phyloP scores from a whole-genome alignment of 2,888 invertebrate species.

The Panzeria rudis region DNA sequence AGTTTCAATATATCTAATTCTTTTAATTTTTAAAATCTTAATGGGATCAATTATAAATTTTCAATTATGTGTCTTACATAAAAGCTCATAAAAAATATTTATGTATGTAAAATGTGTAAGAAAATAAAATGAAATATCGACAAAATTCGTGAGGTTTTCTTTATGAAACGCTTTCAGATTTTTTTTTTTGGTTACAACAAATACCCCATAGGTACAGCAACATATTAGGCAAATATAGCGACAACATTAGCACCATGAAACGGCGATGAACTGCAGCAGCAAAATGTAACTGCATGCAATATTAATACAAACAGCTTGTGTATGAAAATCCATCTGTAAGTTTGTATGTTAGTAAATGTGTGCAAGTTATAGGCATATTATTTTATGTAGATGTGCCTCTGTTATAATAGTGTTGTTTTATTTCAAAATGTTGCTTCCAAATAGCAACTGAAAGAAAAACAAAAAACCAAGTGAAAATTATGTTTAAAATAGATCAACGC shows the following conservation, averaged over 20 bases:
- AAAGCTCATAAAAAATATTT: too few relatives aligned
- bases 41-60: too few relatives aligned
- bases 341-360: background rate
- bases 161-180: conserved; percentile 51
- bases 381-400: too few relatives aligned
- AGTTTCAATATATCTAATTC: too few relatives aligned
- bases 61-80: too few relatives aligned
- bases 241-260: conserved; percentile 27
- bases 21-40: too few relatives aligned
- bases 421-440: conserved; percentile 63
- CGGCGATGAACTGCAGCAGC: conserved; percentile 50
- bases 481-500: conserved; percentile 67
- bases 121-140: background rate
- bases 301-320: background rate
- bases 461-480: conserved; percentile 56
- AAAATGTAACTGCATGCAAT: conserved; percentile 23
- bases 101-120: background rate
- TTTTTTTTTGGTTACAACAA: conserved; percentile 37
- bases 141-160: conserved; percentile 43
- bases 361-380: too few relatives aligned
- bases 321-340: background rate
- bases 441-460: conserved; percentile 44
- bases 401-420: background rate
- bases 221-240: conserved; percentile 21
- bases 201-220: conserved; percentile 50